phyloP scores from a whole-genome alignment of 2,888 invertebrate genomes.

The Petrophora chlorosata region DNA sequence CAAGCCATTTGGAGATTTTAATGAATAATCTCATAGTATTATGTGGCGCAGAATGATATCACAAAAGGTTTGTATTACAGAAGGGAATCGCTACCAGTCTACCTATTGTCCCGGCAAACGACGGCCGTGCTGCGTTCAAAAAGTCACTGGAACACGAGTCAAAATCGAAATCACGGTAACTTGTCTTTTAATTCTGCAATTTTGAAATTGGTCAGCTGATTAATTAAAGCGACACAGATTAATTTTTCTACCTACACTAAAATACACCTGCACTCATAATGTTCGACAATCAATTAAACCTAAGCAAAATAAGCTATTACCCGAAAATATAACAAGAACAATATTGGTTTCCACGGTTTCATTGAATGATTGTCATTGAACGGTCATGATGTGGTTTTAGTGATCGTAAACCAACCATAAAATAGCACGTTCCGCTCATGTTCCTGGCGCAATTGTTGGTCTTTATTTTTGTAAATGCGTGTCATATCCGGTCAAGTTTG shows the following conservation, averaged over 20 bases:
- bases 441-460: constrained; percentile 44
- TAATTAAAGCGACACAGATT: too few species aligned
- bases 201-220: too few species aligned
- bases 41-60: constrained; percentile 45
- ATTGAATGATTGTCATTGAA: constrained; percentile 56
- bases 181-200: too few species aligned
- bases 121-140: constrained; percentile 42
- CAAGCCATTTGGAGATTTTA: constrained; percentile 42
- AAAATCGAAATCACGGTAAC: too few species aligned
- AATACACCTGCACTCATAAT: too few species aligned
- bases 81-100: constrained; percentile 46
- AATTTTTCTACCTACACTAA: too few species aligned
- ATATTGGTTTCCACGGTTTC: constrained; percentile 43
- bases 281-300: constrained; percentile 22
- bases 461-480: constrained; percentile 43
- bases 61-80: constrained; percentile 60
- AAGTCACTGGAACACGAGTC: constrained; percentile 10
- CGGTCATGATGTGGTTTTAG: constrained; percentile 53
- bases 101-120: constrained; percentile 53
- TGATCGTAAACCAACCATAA: constrained; percentile 50
- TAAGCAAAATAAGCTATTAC: constrained; percentile 31
- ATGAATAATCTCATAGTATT: constrained; percentile 58
- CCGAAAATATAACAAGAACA: constrained; percentile 38
- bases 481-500: constrained; percentile 35
- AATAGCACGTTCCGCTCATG: constrained; percentile 42